These are phyloP conservation scores for Lasioglossum vierecki DNA, from an alignment of 2,888 invertebrate genomes.

Conservation along the genomic window DNA sequence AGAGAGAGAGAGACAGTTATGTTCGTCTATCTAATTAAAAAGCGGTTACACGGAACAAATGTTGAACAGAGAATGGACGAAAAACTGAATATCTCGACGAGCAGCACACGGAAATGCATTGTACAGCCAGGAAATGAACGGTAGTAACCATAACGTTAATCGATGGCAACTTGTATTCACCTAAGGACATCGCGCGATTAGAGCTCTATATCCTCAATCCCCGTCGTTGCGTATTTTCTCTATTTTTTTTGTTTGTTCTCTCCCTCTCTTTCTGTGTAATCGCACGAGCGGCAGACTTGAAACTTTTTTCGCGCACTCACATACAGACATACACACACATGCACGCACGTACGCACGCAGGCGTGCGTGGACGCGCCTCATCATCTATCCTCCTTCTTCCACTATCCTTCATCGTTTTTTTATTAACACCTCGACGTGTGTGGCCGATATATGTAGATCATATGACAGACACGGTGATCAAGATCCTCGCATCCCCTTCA, in stretches of 20 bases:
- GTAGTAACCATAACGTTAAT: conserved; percentile 77
- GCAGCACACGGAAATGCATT: conserved; percentile 25
- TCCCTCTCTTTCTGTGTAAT: conserved; percentile 40
- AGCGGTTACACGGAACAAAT: conserved; percentile 16
- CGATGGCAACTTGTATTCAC: conserved; percentile 75
- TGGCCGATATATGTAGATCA: conserved; percentile 34
- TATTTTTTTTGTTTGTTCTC: conserved; percentile 17
- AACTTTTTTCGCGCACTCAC: conserved; percentile 39
- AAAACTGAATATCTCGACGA: conserved; percentile 15
- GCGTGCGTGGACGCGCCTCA: conserved; percentile 24
- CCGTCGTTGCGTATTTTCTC: conserved; percentile 47
- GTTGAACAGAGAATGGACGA: not conserved
- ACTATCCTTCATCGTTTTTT: conserved; percentile 37
- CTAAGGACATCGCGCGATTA: conserved; percentile 66
- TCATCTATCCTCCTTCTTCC: conserved; percentile 40
- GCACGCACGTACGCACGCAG: not conserved
- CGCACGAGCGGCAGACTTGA: conserved; percentile 66
- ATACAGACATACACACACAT: conserved; percentile 28
- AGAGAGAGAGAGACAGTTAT: not conserved
- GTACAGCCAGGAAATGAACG: conserved; percentile 76
- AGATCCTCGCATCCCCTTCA: conserved; percentile 21
- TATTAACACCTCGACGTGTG: not conserved
- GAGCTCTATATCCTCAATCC: conserved; percentile 56
- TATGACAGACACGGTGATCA: conserved; percentile 18
- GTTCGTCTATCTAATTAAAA: not conserved